Evolutionary conservation across 2,888 invertebrate genomes (phyloP).

Genomic region (Brenthis daphne): DNA sequence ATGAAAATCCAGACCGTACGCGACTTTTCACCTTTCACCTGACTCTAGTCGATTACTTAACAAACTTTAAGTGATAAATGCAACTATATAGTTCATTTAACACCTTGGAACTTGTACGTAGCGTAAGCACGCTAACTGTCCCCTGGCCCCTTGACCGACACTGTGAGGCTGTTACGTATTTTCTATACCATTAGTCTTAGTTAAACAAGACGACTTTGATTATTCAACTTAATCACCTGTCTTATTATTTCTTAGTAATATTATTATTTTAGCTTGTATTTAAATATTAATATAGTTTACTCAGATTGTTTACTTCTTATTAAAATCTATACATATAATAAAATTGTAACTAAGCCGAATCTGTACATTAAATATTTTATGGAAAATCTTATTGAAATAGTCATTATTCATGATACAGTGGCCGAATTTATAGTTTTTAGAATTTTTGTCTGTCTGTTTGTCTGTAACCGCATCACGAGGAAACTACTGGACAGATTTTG

Average conservation of each 20-base stretch:
- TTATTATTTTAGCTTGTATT: too few relatives aligned
- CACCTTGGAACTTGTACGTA: conserved; percentile 29
- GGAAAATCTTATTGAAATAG: too few relatives aligned
- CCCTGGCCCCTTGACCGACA: conserved; percentile 54
- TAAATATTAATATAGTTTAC: too few relatives aligned
- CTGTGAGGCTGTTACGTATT: conserved; percentile 37
- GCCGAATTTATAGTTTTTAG: too few relatives aligned
- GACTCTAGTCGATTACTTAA: conserved; percentile 12
- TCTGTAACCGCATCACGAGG: too few relatives aligned
- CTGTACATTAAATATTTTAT: too few relatives aligned
- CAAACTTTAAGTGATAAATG: conserved; percentile 11
- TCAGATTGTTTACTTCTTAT: too few relatives aligned
- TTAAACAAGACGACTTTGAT: conserved; percentile 1
- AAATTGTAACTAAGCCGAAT: too few relatives aligned
- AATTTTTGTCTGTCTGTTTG: too few relatives aligned
- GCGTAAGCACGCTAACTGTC: conserved; percentile 48
- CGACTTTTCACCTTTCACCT: conserved; percentile 18
- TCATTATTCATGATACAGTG: too few relatives aligned
- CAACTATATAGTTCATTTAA: conserved; percentile 24
- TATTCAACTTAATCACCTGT: background rate
- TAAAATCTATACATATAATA: too few relatives aligned
- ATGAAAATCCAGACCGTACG: conserved; percentile 2
- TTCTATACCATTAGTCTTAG: conserved; percentile 12
- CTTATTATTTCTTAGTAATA: background rate
- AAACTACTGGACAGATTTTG: too few relatives aligned